phyloP scores from a whole-genome alignment of 2,797 vertebrate species.

The Lacerta viridis region DNA sequence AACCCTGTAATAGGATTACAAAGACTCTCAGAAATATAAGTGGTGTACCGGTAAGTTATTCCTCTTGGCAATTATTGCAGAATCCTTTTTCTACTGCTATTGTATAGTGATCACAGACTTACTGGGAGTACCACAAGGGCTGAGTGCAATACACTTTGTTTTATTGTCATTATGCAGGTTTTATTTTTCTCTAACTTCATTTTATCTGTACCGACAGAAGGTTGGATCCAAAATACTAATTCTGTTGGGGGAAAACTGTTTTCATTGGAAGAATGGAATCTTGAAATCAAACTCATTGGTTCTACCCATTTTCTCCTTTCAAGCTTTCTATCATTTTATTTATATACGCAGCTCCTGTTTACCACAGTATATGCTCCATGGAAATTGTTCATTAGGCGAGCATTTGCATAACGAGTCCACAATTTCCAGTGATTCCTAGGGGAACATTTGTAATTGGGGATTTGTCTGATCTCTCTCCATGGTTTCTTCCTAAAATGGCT shows the following conservation, averaged over 20 bases:
- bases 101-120: background rate
- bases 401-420: no score
- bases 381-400: no score
- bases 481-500: no score
- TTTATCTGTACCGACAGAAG: background rate
- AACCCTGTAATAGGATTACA: background rate
- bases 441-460: no score
- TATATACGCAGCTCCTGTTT: no score
- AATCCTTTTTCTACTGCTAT: background rate
- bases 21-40: background rate
- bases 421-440: no score
- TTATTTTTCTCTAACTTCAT: background rate
- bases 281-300: background rate
- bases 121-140: background rate
- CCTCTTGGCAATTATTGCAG: background rate
- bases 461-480: no score
- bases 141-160: background rate
- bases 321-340: no score
- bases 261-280: no score
- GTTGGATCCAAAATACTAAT: background rate
- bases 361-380: no score
- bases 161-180: background rate
- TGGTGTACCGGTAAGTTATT: background rate
- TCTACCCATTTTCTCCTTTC: background rate
- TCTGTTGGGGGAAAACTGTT: no score